Conservation (phyloP, 2,113 vertebrate species). For the Colistium nudipinnis region DNA sequence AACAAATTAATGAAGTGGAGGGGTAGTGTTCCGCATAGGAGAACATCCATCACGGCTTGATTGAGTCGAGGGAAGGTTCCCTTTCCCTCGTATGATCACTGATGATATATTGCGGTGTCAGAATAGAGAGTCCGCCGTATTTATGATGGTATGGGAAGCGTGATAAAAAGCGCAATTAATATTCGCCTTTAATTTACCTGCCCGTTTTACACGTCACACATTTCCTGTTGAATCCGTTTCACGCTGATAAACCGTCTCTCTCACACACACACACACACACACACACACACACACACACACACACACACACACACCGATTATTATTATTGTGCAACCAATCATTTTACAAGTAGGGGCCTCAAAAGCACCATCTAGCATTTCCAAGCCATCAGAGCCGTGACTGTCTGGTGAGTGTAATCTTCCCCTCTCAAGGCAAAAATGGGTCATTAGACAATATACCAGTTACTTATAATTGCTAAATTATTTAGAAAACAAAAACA, state of each 20-base stretch:
- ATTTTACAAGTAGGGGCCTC: not conserved
- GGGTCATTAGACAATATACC: not conserved
- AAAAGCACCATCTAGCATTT: not conserved
- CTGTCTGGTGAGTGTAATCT: not conserved
- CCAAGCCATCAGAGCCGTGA: not conserved
- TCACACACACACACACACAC: no score
- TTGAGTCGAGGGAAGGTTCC: constrained; percentile 56
- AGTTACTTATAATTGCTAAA: not conserved
- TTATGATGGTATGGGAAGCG: constrained; percentile 35
- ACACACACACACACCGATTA: not conserved
- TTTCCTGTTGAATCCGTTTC: not conserved
- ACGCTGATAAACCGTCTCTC: not conserved
- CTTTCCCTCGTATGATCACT: constrained; percentile 48
- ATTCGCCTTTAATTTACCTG: not conserved
- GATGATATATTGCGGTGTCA: constrained; percentile 41
- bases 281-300: no score
- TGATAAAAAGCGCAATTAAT: constrained; percentile 35
- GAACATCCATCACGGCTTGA: constrained; percentile 74
- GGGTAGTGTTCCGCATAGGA: constrained; percentile 54
- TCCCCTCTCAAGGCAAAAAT: not conserved
- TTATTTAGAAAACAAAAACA: not conserved
- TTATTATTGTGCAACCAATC: not conserved
- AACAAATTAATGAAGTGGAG: constrained; percentile 72
- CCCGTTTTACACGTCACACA: constrained; percentile 5
- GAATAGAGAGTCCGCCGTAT: constrained; percentile 9